Base-by-base conservation (phyloP, 2,888 invertebrate genomes). In the Phortica okadai region DNA sequence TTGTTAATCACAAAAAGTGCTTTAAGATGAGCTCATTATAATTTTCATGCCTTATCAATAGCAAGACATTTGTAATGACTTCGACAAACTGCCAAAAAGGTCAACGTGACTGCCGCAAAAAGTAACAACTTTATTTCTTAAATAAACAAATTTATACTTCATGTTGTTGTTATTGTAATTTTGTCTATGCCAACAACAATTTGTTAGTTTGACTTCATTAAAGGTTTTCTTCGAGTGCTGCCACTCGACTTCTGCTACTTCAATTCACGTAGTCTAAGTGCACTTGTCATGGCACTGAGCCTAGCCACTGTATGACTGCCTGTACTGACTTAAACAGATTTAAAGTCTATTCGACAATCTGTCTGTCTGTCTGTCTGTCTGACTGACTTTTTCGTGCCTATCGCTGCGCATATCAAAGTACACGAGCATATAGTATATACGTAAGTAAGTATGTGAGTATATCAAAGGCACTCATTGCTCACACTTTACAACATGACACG, bases 231-330 rank as follows among this genome's bases (percentile, higher is more conserved):
- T 33, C 0, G 33, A 33, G 33, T 33, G 33, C 4, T 6, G 6
- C 3, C 14, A 50, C 50, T 11, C 50, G 2, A 50, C 50, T 50
- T 6, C 50, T 11, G 50, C 50, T 14, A 50, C 50, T 50, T 50
- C 50, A 50, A 14, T 14, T 3, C 50, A 6, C 8, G 50, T 50
- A 8, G 14, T 50, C 14, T 50, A 25, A 62, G 62, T 62, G 62
- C 62, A 62, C 62, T 62, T 62, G 62, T 62, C 62, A 25, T 62
- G 62, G 16, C 62, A 62, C 10, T 25, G 62, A 59, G 59, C 16
- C 6, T 50, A 50, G 33, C 50, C 8, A 50, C 50, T 50, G 50
- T 8, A 45, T 45, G 10, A 45, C 45, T 8, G 7, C 45, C 45
- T 45, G 45, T 45, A 50, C 50, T 5, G 50, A 50, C 50, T 11